A percentile compares a stretch with the other conserved stretches of the same genome.
These are phyloP conservation scores for Ichneumoninae sp. DNA, from an alignment of 2,888 invertebrate species.

Conservation along the genomic window DNA sequence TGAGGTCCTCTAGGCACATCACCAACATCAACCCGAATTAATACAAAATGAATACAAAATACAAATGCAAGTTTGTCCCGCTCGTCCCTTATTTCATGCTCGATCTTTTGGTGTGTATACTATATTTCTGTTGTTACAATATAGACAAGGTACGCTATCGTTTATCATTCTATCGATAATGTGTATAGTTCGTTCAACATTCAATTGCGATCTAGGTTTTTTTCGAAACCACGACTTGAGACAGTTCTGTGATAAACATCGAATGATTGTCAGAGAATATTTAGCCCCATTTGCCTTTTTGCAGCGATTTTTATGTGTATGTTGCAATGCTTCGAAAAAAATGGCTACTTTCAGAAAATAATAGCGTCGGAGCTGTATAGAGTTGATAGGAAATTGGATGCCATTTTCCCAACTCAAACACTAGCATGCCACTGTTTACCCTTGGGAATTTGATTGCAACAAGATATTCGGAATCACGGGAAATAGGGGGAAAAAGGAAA, in stretches of 20 bases:
- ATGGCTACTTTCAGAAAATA: background rate
- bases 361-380: background rate
- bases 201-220: background rate
- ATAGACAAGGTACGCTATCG: constrained; percentile 35
- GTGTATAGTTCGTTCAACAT: background rate
- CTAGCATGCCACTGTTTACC: constrained; percentile 25
- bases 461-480: constrained; percentile 27
- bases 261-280: background rate
- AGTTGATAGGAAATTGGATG: constrained; percentile 24
- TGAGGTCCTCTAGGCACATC: no score
- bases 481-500: constrained; percentile 7
- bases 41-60: no score
- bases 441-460: constrained; percentile 32
- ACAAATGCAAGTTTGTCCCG: constrained; percentile 5
- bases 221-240: background rate
- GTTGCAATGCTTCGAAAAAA: background rate
- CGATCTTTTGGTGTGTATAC: constrained; percentile 35
- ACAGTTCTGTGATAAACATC: background rate
- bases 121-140: background rate
- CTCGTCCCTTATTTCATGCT: constrained; percentile 5
- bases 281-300: background rate
- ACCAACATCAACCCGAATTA: no score
- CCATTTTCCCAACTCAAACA: constrained; percentile 26
- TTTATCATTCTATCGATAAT: background rate
- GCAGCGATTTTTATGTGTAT: background rate